These are phyloP conservation scores for Chloroceryle aenea DNA, from an alignment of 2,113 vertebrate genomes.

Conservation along the genomic window DNA sequence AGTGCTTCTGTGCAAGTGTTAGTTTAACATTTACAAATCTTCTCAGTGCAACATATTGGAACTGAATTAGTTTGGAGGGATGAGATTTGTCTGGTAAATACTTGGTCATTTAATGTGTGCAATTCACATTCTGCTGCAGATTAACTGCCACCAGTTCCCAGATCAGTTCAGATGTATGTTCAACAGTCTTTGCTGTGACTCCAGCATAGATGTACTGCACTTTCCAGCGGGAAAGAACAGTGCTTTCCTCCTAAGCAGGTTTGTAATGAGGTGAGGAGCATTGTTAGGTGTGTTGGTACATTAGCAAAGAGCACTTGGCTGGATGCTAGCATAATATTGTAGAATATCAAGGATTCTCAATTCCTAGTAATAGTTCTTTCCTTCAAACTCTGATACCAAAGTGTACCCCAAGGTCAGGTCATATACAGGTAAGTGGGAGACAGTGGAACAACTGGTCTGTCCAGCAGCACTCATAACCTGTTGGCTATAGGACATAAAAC, in stretches of 20 bases:
- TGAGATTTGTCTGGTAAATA: not conserved
- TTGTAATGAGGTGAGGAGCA: not conserved
- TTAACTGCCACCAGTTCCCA: not conserved
- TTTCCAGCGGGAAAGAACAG: not conserved
- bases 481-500: not conserved
- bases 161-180: not conserved
- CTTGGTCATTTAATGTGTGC: not conserved
- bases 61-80: not conserved
- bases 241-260: not conserved
- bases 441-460: not conserved
- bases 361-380: not conserved
- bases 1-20: not conserved
- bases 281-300: not conserved
- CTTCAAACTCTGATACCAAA: not conserved
- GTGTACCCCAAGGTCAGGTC: not conserved
- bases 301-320: not conserved
- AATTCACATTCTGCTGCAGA: not conserved
- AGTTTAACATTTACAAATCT: not conserved
- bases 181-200: not conserved
- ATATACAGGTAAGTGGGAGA: not conserved
- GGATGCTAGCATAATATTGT: not conserved
- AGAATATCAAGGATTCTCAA: not conserved
- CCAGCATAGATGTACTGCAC: not conserved
- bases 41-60: not conserved
- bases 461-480: not conserved